Base-by-base conservation (phyloP, 1,140 invertebrate species). In the Magallana gigas region DNA sequence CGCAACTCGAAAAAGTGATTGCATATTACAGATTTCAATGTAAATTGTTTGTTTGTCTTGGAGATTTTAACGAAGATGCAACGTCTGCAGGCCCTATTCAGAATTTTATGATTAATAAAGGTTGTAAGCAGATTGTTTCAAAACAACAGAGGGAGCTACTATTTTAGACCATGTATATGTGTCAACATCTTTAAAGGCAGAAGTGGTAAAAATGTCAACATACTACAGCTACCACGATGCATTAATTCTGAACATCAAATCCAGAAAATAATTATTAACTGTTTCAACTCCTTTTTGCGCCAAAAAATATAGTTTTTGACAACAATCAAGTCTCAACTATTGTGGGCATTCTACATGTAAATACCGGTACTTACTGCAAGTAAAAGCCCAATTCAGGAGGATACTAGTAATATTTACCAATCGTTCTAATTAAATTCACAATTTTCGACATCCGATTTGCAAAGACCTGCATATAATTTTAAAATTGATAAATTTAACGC, bases 201-300 rank as follows among this genome's bases (percentile, higher is more conserved):
- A n/a, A 57, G 16, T 71, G n/a, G 8, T 83, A 16, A 57, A 68
- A 9, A 23, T 87, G 11, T 59, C 81, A 57, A 83, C 60, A 9
- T 87, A 87, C 29, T 87, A 87, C 29, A 87, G 86, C 48, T 83
- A 87, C 82, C 86, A 87, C 57, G 71, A 86, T 14, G 85, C 85
- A 14, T 18, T 86, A 16, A 60, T 60, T 60, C 59, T 60, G 11
- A 60, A 16, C 16, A 12, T 60, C 59, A 11, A 2, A 60, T 48
- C 36, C 36, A 48, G 36, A 48, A 48, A 48, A 48, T 48, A 48
- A 48, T 4, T 48, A 48, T 48, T 48, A 48, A 48, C 36, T 48
- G 36, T 48, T 2, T 48, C 36, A 48, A 48, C 36, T 48, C 36
- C 36, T 48, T 48, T 48, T 48, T 48, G 36, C 36, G 36, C 36